These are phyloP conservation scores for Vultur gryphus DNA, from an alignment of 2,797 vertebrate genomes.

Conservation along the genomic window DNA sequence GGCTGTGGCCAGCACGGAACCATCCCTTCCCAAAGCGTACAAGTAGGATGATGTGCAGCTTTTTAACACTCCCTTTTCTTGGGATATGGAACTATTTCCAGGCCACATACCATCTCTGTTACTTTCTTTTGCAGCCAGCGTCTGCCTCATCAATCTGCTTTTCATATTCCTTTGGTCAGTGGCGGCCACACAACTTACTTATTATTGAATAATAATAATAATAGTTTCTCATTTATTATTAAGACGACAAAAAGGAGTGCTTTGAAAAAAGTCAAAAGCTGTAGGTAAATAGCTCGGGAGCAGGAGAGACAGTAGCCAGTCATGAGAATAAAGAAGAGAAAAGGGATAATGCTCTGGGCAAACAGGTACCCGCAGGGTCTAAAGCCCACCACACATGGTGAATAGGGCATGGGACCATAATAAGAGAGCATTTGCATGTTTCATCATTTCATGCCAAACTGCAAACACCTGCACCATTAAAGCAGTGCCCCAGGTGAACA, in stretches of 20 bases:
- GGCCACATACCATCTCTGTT: rapidly evolving
- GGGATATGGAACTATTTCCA: not conserved
- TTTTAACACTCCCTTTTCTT: no score
- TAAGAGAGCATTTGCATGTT: not conserved
- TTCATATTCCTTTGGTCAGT: not conserved
- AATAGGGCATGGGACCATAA: rapidly evolving
- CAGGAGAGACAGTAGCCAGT: not conserved
- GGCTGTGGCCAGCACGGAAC: not conserved
- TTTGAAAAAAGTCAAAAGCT: not conserved
- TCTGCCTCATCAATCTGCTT: not conserved
- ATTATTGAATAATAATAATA: not conserved
- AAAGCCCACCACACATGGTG: rapidly evolving
- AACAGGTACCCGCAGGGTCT: not conserved
- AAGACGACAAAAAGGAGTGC: not conserved
- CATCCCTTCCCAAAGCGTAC: not conserved
- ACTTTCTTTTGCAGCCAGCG: not conserved
- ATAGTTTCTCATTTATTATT: not conserved
- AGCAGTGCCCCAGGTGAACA: not conserved
- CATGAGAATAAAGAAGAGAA: not conserved
- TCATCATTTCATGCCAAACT: not conserved
- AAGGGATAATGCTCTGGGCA: not conserved
- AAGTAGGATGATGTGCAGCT: not conserved
- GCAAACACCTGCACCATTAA: not conserved
- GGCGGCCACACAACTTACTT: not conserved
- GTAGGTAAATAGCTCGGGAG: not conserved